Evolutionary conservation across 2,797 vertebrate species (phyloP).

Genomic region (Rhinatrema bivittatum): DNA sequence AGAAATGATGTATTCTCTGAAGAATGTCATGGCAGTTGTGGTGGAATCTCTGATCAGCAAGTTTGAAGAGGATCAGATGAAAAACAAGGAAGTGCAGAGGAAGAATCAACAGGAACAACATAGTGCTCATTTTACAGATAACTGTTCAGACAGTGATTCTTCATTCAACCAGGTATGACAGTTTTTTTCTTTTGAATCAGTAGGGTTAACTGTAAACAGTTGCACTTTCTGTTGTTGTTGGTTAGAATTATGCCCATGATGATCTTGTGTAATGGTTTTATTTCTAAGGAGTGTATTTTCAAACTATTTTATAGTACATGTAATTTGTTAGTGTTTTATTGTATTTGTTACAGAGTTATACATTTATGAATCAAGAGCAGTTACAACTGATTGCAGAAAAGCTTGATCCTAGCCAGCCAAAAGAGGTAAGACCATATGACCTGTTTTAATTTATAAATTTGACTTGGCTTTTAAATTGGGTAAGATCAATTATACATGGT

Average conservation of each 20-base stretch:
- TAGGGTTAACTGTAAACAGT: background rate
- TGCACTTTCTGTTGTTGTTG: constrained; percentile 1
- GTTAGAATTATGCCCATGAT: no score
- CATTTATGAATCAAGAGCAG: constrained; percentile 89
- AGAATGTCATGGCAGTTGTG: constrained; percentile 75
- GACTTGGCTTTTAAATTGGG: background rate
- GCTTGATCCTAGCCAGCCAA: constrained; percentile 74
- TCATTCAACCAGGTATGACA: constrained; percentile 81
- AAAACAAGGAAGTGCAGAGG: constrained; percentile 62
- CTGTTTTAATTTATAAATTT: no score
- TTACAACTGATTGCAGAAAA: constrained; percentile 79
- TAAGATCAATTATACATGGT: background rate
- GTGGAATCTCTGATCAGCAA: constrained; percentile 83
- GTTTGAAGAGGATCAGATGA: constrained; percentile 81
- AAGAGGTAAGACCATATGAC: constrained; percentile 67
- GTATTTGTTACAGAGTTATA: constrained; percentile 73
- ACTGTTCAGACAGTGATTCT: constrained; percentile 90
- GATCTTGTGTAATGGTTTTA: no score
- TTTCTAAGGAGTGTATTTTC: no score
- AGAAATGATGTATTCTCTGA: constrained; percentile 84
- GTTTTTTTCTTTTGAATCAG: background rate
- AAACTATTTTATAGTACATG: no score
- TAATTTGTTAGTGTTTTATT: constrained; percentile 22
- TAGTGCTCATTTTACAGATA: constrained; percentile 68
- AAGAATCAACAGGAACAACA: constrained; percentile 56